Conservation (phyloP, 2,888 invertebrate genomes). For the Andrena flavipes region DNA sequence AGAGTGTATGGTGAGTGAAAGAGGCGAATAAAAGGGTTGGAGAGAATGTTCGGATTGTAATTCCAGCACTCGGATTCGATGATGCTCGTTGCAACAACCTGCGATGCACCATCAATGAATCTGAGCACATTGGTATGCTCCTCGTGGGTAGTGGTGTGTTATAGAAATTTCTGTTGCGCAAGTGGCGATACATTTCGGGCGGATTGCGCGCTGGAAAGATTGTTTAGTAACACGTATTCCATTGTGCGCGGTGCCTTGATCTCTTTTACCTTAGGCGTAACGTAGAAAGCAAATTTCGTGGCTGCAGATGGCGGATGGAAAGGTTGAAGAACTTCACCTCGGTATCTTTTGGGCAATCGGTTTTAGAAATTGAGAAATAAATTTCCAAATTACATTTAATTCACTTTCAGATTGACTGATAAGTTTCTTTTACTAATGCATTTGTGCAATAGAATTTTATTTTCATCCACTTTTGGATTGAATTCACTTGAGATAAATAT, state of each 20-base stretch:
- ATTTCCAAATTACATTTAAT: not conserved
- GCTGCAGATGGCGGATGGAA: not conserved
- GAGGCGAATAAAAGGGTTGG: too few relatives aligned
- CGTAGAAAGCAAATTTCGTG: not conserved
- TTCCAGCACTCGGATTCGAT: not conserved
- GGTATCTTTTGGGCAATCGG: not conserved
- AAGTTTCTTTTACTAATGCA: too few relatives aligned
- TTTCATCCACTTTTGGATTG: too few relatives aligned
- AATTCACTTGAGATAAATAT: too few relatives aligned
- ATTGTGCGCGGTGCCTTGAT: slow-evolving; percentile 50
- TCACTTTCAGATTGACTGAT: too few relatives aligned
- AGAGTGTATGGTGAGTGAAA: too few relatives aligned
- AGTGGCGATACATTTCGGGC: slow-evolving; percentile 25
- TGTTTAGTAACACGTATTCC: slow-evolving; percentile 35
- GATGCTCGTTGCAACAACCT: not conserved
- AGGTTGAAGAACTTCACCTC: not conserved
- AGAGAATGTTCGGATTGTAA: not conserved
- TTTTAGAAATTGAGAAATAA: not conserved
- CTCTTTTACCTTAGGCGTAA: slow-evolving; percentile 25
- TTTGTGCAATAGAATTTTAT: too few relatives aligned
- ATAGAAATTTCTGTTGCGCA: slow-evolving; percentile 43
- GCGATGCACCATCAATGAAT: not conserved
- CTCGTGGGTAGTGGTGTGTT: slow-evolving; percentile 6
- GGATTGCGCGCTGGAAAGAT: slow-evolving; percentile 16
- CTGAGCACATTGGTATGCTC: slow-evolving; percentile 32